Conservation (phyloP, 2,113 vertebrate species). For the Azemiops feae region DNA sequence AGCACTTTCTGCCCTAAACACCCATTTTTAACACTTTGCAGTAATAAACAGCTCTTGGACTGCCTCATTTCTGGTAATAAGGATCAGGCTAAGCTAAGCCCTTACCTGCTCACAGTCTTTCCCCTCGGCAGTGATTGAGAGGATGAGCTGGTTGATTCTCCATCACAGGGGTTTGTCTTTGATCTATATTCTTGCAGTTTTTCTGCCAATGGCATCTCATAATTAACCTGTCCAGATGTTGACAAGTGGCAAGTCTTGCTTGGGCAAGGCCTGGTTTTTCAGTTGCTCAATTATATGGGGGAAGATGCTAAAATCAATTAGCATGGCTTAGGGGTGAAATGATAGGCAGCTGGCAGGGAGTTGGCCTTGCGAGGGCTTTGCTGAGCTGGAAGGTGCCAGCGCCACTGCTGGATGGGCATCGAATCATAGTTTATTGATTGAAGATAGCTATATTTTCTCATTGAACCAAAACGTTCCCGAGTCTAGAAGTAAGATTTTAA, state of each 20-base stretch:
- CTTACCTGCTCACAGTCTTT: not conserved
- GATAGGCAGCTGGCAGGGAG: conserved; percentile 14
- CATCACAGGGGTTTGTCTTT: not conserved
- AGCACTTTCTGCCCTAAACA: not conserved
- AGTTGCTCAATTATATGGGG: conserved; percentile 14
- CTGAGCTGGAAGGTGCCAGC: not conserved
- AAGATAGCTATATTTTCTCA: not conserved
- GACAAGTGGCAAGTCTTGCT: not conserved
- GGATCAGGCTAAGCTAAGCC: not conserved
- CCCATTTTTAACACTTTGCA: not conserved
- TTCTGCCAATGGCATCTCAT: not conserved
- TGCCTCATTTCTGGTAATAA: not conserved
- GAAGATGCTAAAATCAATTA: conserved; percentile 34
- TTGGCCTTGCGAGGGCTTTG: conserved; percentile 17
- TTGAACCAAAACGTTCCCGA: not conserved
- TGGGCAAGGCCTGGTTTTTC: conserved; percentile 12
- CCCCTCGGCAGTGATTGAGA: not conserved
- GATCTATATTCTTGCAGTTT: not conserved
- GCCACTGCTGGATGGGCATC: not conserved
- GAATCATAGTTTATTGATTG: not conserved
- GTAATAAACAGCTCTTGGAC: not conserved
- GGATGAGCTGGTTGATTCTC: not conserved
- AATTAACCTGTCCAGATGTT: conserved; percentile 35
- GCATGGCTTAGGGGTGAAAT: not conserved
- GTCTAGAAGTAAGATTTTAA: too few species aligned